Percentiles rank a stretch among this genome's conserved stretches.
Evolutionary conservation across 2,113 vertebrate genomes (phyloP).

Genomic region (Epinephelus fuscoguttatus): DNA sequence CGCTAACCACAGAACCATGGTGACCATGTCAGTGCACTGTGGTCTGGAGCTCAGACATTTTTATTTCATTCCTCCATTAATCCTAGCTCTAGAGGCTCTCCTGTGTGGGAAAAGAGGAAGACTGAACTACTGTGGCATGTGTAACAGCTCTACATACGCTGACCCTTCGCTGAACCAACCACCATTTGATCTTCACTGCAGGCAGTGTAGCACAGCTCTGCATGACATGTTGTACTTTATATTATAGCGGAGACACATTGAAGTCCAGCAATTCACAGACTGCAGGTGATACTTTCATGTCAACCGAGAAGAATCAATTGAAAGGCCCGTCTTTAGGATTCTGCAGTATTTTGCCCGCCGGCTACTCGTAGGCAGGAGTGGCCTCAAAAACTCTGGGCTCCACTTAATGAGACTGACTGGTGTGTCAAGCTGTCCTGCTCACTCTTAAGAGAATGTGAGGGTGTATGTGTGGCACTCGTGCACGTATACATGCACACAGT

Average conservation of each 20-base stretch:
- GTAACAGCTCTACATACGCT: constrained; percentile 33
- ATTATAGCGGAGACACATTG: constrained; percentile 14
- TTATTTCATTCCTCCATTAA: constrained; percentile 27
- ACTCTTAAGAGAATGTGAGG: constrained; percentile 30
- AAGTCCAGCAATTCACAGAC: constrained; percentile 45
- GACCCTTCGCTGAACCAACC: constrained; percentile 63
- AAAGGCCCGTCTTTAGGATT: constrained; percentile 45
- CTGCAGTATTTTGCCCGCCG: constrained; percentile 54
- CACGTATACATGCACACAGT: constrained; percentile 34
- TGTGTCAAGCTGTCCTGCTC: constrained; percentile 57
- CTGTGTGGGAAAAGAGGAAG: constrained; percentile 24
- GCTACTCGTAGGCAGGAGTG: constrained; percentile 46
- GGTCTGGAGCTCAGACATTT: neutral
- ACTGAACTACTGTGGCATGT: constrained; percentile 23
- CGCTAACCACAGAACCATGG: constrained; percentile 3
- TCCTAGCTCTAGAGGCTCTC: neutral
- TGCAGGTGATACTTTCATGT: constrained; percentile 71
- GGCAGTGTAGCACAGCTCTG: constrained; percentile 25
- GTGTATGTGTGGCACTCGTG: constrained; percentile 12
- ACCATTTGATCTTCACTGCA: constrained; percentile 54
- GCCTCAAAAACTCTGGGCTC: constrained; percentile 40
- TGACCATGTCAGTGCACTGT: neutral
- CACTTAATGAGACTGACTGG: constrained; percentile 70
- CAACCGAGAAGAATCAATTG: constrained; percentile 64
- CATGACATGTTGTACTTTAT: constrained; percentile 5